Percentiles rank a stretch among this genome's conserved stretches.
Conservation (phyloP, 35 echinoderm and acorn worm species). For the Ptychodera flava region DNA sequence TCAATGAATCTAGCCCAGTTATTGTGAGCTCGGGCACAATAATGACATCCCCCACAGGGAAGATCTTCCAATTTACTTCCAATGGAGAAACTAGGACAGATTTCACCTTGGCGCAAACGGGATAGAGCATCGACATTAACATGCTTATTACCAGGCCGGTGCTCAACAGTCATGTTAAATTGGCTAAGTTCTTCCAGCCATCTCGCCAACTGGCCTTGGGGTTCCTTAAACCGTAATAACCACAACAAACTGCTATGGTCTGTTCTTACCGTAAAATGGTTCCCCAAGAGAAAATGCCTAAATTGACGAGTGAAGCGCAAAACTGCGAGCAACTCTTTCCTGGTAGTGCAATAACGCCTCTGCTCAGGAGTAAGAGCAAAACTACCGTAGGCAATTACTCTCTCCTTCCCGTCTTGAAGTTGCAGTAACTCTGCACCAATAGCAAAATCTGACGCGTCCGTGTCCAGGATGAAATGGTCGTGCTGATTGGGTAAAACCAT, state of each 20-base stretch:
- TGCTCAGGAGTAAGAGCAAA: slow-evolving; percentile 5
- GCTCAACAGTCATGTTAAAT: slow-evolving; percentile 39
- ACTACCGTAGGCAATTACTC: slow-evolving; percentile 40
- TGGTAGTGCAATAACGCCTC: slow-evolving; percentile 12
- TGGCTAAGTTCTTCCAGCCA: slow-evolving; percentile 61
- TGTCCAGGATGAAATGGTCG: slow-evolving; percentile 28
- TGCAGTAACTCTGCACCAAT: slow-evolving; percentile 43
- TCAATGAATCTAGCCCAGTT: slow-evolving; percentile 41
- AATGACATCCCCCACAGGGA: slow-evolving; percentile 10
- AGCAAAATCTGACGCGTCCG: slow-evolving; percentile 30
- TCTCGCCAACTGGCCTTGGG: slow-evolving; percentile 28
- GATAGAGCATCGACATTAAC: slow-evolving; percentile 47
- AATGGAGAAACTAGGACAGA: not conserved
- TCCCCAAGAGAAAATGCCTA: slow-evolving; percentile 23
- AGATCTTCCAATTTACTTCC: not conserved
- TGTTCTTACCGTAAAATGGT: not conserved
- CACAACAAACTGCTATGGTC: slow-evolving; percentile 20
- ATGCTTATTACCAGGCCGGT: slow-evolving; percentile 33
- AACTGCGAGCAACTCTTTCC: slow-evolving; percentile 31
- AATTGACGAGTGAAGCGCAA: slow-evolving; percentile 24
- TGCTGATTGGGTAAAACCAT: slow-evolving; percentile 9
- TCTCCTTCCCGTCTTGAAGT: slow-evolving; percentile 35
- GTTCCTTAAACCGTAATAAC: slow-evolving; percentile 37
- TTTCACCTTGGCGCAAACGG: not conserved
- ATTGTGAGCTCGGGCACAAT: slow-evolving; percentile 17